phyloP scores from a whole-genome alignment of 1,140 invertebrate genomes.

The Drosophila rufa region DNA sequence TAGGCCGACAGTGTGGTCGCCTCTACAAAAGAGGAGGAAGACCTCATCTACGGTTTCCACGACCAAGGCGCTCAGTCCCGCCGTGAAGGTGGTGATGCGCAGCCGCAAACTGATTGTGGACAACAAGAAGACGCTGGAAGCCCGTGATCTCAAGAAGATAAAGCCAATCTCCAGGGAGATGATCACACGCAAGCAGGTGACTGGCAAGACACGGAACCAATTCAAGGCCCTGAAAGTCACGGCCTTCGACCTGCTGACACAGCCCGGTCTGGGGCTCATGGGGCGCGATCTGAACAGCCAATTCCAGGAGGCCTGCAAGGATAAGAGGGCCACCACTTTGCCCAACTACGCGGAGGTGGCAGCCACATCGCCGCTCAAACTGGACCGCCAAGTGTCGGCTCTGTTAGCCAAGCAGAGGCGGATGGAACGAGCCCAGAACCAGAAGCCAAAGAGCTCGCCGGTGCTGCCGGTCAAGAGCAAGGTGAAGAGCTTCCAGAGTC shows the following conservation, averaged over 20 bases:
- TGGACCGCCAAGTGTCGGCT: slow-evolving; percentile 51
- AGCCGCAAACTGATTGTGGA: slow-evolving; percentile 62
- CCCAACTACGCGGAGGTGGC: slow-evolving; percentile 55
- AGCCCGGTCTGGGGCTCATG: slow-evolving; percentile 17
- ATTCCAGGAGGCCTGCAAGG: slow-evolving; percentile 49
- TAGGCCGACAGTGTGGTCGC: slow-evolving; percentile 45
- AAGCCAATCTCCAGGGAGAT: slow-evolving; percentile 26
- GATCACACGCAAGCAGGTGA: slow-evolving; percentile 47
- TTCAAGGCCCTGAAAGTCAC: slow-evolving; percentile 59
- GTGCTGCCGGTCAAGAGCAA: background rate
- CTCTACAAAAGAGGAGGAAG: slow-evolving; percentile 50
- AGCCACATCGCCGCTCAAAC: slow-evolving; percentile 18
- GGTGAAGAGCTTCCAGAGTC: background rate
- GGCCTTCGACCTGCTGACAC: slow-evolving; percentile 66
- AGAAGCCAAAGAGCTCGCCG: background rate
- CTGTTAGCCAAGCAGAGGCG: slow-evolving; percentile 48
- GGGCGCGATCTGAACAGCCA: slow-evolving; percentile 24
- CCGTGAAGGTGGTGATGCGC: slow-evolving; percentile 51
- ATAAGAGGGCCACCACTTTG: slow-evolving; percentile 47
- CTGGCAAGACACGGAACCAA: slow-evolving; percentile 53
- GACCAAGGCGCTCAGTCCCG: slow-evolving; percentile 57
- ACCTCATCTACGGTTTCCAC: slow-evolving; percentile 14
- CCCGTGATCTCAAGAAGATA: slow-evolving; percentile 1
- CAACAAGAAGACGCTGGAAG: slow-evolving; percentile 37
- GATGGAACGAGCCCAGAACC: slow-evolving; percentile 9